These are phyloP conservation scores for Chionoecetes opilio DNA, from an alignment of 1,140 invertebrate genomes.

Conservation along the genomic window DNA sequence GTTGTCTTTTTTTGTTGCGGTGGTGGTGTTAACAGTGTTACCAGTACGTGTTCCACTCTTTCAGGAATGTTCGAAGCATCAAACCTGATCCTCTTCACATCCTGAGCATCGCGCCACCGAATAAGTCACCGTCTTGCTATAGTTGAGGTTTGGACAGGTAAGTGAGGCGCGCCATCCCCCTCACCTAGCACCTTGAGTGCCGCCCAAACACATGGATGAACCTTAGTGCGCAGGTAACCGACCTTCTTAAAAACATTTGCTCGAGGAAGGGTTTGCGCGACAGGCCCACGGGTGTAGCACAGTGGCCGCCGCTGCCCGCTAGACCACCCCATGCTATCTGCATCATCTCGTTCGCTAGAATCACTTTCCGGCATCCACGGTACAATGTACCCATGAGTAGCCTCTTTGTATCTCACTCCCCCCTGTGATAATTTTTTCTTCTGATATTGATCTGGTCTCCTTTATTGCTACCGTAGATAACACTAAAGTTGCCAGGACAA, in stretches of 20 bases:
- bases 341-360: neutral
- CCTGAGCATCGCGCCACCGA: neutral
- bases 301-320: neutral
- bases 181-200: constrained; percentile 1
- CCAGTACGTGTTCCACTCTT: neutral
- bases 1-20: neutral
- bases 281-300: constrained; percentile 36
- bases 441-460: no score
- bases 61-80: neutral
- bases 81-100: neutral
- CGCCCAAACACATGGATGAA: neutral
- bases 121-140: neutral
- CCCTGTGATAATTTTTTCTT: neutral
- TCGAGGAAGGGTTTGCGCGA: neutral
- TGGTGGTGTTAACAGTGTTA: neutral
- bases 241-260: neutral
- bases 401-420: neutral
- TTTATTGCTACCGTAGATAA: no score
- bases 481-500: no score
- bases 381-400: no score
- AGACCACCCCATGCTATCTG: neutral
- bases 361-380: neutral
- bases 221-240: neutral
- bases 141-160: neutral
- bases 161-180: neutral